phyloP scores from a whole-genome alignment of 2,113 vertebrate genomes.

The Anser brachyrhynchus region DNA sequence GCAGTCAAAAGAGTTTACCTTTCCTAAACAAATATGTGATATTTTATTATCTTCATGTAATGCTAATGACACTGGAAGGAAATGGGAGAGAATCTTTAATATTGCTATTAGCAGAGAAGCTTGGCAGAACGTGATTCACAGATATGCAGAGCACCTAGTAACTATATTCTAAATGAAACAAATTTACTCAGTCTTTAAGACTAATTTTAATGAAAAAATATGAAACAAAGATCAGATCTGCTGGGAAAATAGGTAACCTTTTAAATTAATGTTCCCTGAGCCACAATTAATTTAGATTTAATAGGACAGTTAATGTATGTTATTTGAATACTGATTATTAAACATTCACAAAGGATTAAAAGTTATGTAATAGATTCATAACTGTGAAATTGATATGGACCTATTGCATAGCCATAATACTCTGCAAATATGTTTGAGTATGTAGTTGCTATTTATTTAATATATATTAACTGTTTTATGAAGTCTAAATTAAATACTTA shows the following conservation, averaged over 20 bases:
- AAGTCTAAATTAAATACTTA: slow-evolving; percentile 64
- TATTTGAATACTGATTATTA: slow-evolving; percentile 73
- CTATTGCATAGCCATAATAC: not conserved
- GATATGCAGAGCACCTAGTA: slow-evolving; percentile 38
- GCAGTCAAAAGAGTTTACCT: slow-evolving; percentile 41
- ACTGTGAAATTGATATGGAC: slow-evolving; percentile 46
- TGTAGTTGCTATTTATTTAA: slow-evolving; percentile 62
- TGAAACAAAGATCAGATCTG: slow-evolving; percentile 69
- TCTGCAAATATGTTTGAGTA: slow-evolving; percentile 59
- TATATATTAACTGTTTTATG: slow-evolving; percentile 52
- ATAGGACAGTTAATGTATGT: slow-evolving; percentile 72
- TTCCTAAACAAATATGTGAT: slow-evolving; percentile 47
- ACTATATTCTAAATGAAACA: slow-evolving; percentile 53
- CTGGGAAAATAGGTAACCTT: slow-evolving; percentile 69
- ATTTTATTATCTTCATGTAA: slow-evolving; percentile 48
- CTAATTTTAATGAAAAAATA: slow-evolving; percentile 67
- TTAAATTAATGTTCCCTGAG: slow-evolving; percentile 75
- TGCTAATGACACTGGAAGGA: slow-evolving; percentile 32
- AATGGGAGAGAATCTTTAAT: slow-evolving; percentile 34
- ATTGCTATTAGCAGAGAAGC: slow-evolving; percentile 23
- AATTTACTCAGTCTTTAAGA: slow-evolving; percentile 61
- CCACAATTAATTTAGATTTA: slow-evolving; percentile 78
- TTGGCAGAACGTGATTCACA: slow-evolving; percentile 38
- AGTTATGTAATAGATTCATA: slow-evolving; percentile 67
- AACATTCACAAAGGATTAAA: slow-evolving; percentile 65